Evolutionary conservation across 2,113 vertebrate species (phyloP).

Genomic region (Ascaphus truei): DNA sequence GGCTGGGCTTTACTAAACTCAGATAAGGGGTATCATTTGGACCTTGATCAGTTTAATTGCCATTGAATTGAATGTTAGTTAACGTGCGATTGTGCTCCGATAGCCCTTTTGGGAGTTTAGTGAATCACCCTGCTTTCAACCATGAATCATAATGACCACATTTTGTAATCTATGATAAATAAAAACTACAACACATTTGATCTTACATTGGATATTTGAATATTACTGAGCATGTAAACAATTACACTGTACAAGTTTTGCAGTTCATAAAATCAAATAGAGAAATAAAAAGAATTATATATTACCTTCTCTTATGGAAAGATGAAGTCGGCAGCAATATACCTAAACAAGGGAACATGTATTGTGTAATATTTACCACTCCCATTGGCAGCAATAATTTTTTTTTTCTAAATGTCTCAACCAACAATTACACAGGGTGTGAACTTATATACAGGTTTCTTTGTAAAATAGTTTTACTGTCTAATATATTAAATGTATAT

Average conservation of each 20-base stretch:
- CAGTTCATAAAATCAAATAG: background rate
- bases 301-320: background rate
- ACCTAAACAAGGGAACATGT: background rate
- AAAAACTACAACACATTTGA: background rate
- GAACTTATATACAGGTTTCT: too few species aligned
- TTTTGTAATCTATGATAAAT: too few species aligned
- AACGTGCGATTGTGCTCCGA: too few species aligned
- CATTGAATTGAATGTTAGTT: too few species aligned
- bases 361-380: background rate
- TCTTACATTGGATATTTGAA: background rate
- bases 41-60: too few species aligned
- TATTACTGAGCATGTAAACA: background rate
- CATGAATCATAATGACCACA: too few species aligned
- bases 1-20: too few species aligned
- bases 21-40: too few species aligned
- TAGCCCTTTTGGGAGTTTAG: too few species aligned
- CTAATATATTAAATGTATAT: too few species aligned
- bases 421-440: background rate
- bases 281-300: background rate
- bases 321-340: background rate
- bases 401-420: background rate
- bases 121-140: too few species aligned
- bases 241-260: background rate
- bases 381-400: background rate
- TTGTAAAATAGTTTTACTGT: too few species aligned